phyloP scores from a whole-genome alignment of 2,113 vertebrate species.

The Chaetorhynchus papuensis region DNA sequence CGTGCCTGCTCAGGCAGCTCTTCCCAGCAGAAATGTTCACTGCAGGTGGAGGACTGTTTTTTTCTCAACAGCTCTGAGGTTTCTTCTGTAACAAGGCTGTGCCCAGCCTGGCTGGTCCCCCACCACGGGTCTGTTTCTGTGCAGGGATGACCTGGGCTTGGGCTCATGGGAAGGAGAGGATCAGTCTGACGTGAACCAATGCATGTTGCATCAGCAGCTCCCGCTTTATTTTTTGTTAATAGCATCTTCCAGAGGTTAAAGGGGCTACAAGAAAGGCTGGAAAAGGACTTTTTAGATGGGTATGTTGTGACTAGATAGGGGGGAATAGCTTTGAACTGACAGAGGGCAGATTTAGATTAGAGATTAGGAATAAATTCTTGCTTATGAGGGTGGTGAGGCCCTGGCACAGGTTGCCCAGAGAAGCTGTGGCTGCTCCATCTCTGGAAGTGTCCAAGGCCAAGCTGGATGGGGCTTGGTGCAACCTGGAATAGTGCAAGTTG shows the following conservation, averaged over 20 bases:
- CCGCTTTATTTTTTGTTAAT: not conserved
- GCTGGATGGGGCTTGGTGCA: not conserved
- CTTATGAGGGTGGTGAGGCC: not conserved
- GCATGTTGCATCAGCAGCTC: accelerated
- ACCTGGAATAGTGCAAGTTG: accelerated
- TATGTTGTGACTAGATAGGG: not conserved
- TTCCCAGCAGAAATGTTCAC: not conserved
- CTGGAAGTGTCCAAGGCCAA: not conserved
- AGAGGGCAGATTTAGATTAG: not conserved
- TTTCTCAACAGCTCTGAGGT: not conserved
- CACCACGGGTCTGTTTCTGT: not conserved
- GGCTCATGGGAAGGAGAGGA: not conserved
- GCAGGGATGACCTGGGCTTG: not conserved
- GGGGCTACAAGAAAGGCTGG: not conserved
- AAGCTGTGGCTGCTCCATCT: not conserved
- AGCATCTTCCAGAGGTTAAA: not conserved
- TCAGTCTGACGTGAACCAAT: not conserved
- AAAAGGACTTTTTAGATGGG: not conserved
- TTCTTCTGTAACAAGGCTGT: not conserved
- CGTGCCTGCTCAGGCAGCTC: not conserved
- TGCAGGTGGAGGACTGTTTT: not conserved
- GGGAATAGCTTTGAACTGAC: not conserved
- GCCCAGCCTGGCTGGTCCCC: not conserved
- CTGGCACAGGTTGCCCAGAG: not conserved
- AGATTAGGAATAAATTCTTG: not conserved